A percentile compares a stretch with the other conserved stretches of the same genome.
These are phyloP conservation scores for Petromus typicus DNA, from an alignment of 2,113 vertebrate genomes.

Conservation along the genomic window DNA sequence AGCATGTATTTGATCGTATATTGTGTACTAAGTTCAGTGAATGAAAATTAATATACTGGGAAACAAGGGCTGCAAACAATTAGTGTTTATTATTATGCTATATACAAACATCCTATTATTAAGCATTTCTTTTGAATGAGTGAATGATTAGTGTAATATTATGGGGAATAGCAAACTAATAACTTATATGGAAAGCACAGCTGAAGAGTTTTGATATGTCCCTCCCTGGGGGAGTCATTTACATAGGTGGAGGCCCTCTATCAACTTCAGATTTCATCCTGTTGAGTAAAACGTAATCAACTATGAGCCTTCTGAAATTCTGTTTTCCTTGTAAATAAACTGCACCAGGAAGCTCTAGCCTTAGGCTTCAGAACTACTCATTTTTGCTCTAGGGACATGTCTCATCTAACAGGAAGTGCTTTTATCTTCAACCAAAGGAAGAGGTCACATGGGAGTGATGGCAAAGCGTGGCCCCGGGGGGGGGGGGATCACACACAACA, in stretches of 20 bases:
- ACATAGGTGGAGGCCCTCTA: background rate
- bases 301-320: conserved; percentile 1
- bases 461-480: background rate
- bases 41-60: conserved; percentile 53
- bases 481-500: background rate
- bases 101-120: conserved; percentile 55
- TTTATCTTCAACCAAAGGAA: conserved; percentile 57
- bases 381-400: conserved; percentile 49
- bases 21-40: background rate
- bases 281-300: conserved; percentile 16
- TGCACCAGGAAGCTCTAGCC: background rate
- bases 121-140: conserved; percentile 53
- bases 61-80: conserved; percentile 68
- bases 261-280: background rate
- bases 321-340: background rate
- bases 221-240: background rate
- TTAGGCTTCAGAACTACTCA: conserved; percentile 16
- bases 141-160: conserved; percentile 34
- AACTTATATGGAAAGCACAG: background rate
- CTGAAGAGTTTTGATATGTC: background rate
- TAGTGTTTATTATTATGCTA: conserved; percentile 62
- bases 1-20: conserved; percentile 53
- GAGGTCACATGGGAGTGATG: background rate
- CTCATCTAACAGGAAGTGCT: conserved; percentile 32
- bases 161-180: background rate